Evolutionary conservation across 1,140 invertebrate genomes (phyloP), one percentile per base, ranked within the genome.

Genomic region (Sipha flava): DNA sequence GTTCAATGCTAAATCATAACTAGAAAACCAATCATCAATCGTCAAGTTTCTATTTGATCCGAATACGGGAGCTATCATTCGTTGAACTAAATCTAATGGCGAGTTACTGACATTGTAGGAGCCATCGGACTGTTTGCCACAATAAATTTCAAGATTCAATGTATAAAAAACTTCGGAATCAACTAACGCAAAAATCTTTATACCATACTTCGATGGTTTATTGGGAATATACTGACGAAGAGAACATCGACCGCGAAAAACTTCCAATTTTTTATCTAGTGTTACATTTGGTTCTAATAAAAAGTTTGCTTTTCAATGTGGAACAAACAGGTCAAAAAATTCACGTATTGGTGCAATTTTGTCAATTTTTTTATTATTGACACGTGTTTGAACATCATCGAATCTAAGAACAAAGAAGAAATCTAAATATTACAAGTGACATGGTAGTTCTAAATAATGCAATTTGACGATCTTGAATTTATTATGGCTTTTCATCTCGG

Each of bases 141-240:
- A 52, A 64, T 85, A 85, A 5, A 84, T 72, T 82, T 86, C 84
- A 23, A 86, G 79, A 62, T 85, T 83, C 18, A 52, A 54, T 31
- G 80, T 81, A 64, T 85, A 86, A 81, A 80, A 82, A 80, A 80
- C 84, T 82, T 82, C 73, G 29, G 81, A 81, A 83, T 84, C 82
- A 81, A 80, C 81, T 43, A 85, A 72, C 64, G 81, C 81, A 82
- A 82, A 85, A 80, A 85, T 81, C 83, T 87, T 87, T 57, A 87
- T 84, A 21, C 85, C 87, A 83, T 87, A 88, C 82, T 85, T 85
- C 47, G 81, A 82, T 85, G 57, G 57, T 59, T 59, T 59, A 29
- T 59, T 59, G 18, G 57, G 57, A 7, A 59, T 59, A 21, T 59
- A 59, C 57, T 21, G n/a, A n/a, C 82, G 81, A 72, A 87, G 87